Base-by-base conservation (phyloP, 2,113 vertebrate genomes). In the Oceanodroma tethys region DNA sequence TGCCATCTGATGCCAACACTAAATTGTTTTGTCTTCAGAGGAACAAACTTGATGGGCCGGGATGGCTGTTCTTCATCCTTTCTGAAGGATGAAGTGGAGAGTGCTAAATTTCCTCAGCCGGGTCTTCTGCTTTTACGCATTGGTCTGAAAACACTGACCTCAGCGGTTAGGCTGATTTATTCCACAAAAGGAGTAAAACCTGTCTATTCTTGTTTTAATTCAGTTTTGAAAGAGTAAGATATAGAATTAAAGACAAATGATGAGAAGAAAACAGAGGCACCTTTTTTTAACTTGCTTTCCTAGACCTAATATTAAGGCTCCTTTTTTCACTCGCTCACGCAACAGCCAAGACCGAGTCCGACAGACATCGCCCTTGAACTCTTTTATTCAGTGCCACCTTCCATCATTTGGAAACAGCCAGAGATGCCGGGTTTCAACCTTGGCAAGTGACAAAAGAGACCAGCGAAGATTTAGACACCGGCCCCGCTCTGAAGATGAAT, bases 131-230 rank as follows among this genome's bases (percentile, higher is more conserved):
- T 94, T 94, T 88, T 75, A 42, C 87, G 30, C 18, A 2, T 79
- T 85, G 48, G 27, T 94, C 91, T 94, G 78, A 92, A 93, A 91
- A 74, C 36, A 60, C 56, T 92, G 76, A 85, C 92, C 75, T 92
- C 48, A 79, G 88, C 25, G 43, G 68, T 80, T 75, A 48, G 76
- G 47, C 65, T 83, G 40, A 60, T 81, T 71, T 84, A 50, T 72
- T 88, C 71, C 59, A 91, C 60, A 81, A 71, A 91, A 92, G 52
- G 36, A 71, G 40, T 52, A 63, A 65, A 78, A 90, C 59, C 29
- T 63, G 11, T 75, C 90, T 90, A 6, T 80, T 90, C 74, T 88
- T 76, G 40, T 89, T 75, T 81, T 19, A 88, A 81, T 78, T 91
- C 26, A n/a, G 7, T 81, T 88, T 90, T 90, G 55, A 81, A 86